A percentile compares a stretch with the other conserved stretches of the same genome.
These are phyloP conservation scores for Prionailurus viverrinus DNA, from an alignment of 2,113 vertebrate genomes.

Conservation along the genomic window DNA sequence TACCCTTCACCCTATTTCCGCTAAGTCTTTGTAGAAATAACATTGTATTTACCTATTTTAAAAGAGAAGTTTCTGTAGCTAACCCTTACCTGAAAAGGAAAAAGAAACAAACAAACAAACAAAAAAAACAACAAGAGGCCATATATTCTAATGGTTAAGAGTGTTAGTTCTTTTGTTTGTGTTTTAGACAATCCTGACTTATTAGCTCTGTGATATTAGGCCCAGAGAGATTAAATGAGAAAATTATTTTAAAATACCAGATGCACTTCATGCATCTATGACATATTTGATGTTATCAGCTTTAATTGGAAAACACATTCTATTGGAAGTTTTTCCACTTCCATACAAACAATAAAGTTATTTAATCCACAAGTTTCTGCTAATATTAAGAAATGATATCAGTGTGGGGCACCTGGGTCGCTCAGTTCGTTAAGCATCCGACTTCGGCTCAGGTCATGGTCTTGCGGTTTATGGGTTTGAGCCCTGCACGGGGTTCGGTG, in stretches of 20 bases:
- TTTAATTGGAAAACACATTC: not conserved
- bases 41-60: not conserved
- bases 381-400: not conserved
- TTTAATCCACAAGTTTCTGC: conserved; percentile 22
- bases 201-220: not conserved
- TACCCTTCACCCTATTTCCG: not conserved
- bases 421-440: too few species aligned
- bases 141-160: not conserved
- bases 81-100: not conserved
- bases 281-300: not conserved
- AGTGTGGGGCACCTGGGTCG: not conserved
- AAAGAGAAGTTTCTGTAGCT: not conserved
- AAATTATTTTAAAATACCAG: not conserved
- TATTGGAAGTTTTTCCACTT: not conserved
- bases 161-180: not conserved
- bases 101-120: not conserved
- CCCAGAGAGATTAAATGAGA: not conserved
- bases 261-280: not conserved
- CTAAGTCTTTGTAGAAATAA: not conserved
- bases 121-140: not conserved
- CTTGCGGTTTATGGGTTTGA: too few species aligned
- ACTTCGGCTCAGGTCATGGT: too few species aligned
- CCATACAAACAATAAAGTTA: not conserved
- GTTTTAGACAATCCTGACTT: not conserved
- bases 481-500: too few species aligned